Evolutionary conservation across 2,888 invertebrate genomes (phyloP), one percentile per base, ranked within the genome.

Genomic region (Epinotia demarniana): DNA sequence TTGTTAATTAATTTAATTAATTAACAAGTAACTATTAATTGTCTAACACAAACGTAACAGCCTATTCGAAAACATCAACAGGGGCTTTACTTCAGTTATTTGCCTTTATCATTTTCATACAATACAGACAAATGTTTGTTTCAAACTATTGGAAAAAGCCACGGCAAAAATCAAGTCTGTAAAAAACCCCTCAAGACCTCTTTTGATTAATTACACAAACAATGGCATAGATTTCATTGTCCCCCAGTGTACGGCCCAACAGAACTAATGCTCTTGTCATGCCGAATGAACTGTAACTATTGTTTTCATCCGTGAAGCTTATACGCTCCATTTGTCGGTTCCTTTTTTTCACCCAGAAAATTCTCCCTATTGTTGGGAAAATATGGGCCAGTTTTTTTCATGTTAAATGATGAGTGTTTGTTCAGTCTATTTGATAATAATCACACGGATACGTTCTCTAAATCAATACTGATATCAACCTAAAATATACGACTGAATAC

Each of bases 241-340:
- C 83, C 79, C 75, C 75, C 77, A 84, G 83, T 87, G 84, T 84
- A 85, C 77, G 72, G 76, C 75, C 63, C 76, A 67, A 78, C 80
- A 80, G 81, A 82, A 87, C 84, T 85, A 87, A 88, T 87, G 84
- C 83, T 84, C 84, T 82, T 84, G 85, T 87, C 85, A 83, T 83
- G 81, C 82, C 84, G 86, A 89, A 88, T 89, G 86, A 87, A 88
- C 87, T 87, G 88, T 88, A 83, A 88, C 86, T 88, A 88, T 88
- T 88, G 87, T 88, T 87, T 87, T 83, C 83, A 82, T 84, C 82
- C 80, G 81, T 74, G 78, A 80, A 79, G 79, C 79, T 77, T 72
- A 73, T 77, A 75, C 72, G 75, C 71, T 66, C 75, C 71, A 76
- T 72, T 76, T 76, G 72, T 72, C 58, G 62, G 72, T 72, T 66